These are phyloP conservation scores for Tenthredo mesomela DNA, from an alignment of 2,888 invertebrate genomes.

Conservation along the genomic window DNA sequence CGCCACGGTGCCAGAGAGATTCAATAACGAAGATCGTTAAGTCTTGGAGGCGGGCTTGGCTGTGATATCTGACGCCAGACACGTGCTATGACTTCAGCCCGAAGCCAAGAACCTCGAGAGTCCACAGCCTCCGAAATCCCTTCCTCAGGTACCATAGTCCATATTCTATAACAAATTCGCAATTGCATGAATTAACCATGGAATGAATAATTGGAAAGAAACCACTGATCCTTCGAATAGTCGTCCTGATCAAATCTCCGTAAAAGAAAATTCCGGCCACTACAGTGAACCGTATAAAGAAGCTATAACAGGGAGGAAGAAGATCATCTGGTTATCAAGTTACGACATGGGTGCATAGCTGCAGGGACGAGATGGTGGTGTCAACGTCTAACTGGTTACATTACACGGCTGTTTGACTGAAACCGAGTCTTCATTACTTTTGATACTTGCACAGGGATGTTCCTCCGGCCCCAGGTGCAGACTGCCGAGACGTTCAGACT, in stretches of 20 bases:
- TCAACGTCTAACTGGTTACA: slow-evolving; percentile 44
- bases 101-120: slow-evolving; percentile 59
- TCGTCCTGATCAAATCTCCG: background rate
- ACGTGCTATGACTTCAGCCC: slow-evolving; percentile 69
- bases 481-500: background rate
- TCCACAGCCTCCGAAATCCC: background rate
- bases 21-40: slow-evolving; percentile 76
- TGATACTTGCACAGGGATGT: slow-evolving; percentile 11
- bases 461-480: slow-evolving; percentile 18
- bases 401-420: slow-evolving; percentile 43
- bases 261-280: background rate
- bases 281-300: slow-evolving; percentile 10
- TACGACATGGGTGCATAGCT: slow-evolving; percentile 6
- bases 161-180: background rate
- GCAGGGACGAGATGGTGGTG: background rate
- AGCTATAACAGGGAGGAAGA: background rate
- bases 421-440: slow-evolving; percentile 46
- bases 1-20: slow-evolving; percentile 65
- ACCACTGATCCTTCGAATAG: background rate
- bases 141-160: background rate
- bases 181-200: background rate
- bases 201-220: background rate
- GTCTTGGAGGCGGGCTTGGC: slow-evolving; percentile 58
- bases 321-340: slow-evolving; percentile 31
- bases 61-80: slow-evolving; percentile 74